phyloP scores from a whole-genome alignment of 1,140 invertebrate species.

The Trachymyrmex septentrionalis region DNA sequence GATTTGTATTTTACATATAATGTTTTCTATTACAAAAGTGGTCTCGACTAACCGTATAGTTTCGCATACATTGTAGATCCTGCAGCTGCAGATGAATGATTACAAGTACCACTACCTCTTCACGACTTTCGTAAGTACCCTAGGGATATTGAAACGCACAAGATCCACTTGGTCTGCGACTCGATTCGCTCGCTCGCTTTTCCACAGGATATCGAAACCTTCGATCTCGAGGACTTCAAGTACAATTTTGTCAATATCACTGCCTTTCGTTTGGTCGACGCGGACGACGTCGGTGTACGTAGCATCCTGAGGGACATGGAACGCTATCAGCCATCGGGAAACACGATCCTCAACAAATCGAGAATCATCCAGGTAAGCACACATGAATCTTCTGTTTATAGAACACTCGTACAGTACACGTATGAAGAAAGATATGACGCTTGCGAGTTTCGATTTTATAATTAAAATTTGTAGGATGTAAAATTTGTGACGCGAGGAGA shows the following conservation, averaged over 20 bases:
- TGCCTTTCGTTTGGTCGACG: constrained; percentile 89
- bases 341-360: constrained; percentile 87
- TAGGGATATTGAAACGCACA: constrained; percentile 48
- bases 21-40: neutral
- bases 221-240: constrained; percentile 89
- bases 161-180: constrained; percentile 36
- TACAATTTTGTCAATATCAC: constrained; percentile 91
- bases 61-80: constrained; percentile 85
- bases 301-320: constrained; percentile 89
- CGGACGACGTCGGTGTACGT: constrained; percentile 87
- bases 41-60: constrained; percentile 8
- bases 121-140: constrained; percentile 90
- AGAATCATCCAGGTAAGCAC: constrained; percentile 87
- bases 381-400: constrained; percentile 24
- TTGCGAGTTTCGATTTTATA: constrained; percentile 1
- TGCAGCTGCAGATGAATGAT: constrained; percentile 90
- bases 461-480: neutral
- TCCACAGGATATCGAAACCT: constrained; percentile 88
- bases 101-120: constrained; percentile 91
- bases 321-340: constrained; percentile 87
- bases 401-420: neutral
- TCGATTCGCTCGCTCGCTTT: constrained; percentile 48
- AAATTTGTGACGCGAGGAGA: neutral
- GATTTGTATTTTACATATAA: constrained; percentile 18
- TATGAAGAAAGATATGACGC: neutral